A percentile compares a stretch with the other conserved stretches of the same genome.
phyloP scores from a whole-genome alignment of 2,888 invertebrate species.

The Nudaria mundana region DNA sequence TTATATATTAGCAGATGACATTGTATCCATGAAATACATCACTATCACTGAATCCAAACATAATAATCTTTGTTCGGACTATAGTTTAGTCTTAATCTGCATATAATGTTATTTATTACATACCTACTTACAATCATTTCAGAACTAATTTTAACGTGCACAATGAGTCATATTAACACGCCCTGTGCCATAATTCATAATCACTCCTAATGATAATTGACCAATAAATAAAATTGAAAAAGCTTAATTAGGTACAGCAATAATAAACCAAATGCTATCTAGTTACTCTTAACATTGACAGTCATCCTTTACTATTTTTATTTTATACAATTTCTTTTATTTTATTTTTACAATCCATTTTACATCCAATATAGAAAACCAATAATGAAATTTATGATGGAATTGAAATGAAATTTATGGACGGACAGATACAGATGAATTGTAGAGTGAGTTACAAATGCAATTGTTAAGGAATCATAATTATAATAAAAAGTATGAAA shows the following conservation, averaged over 20 bases:
- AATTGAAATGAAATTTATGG: conserved; percentile 55
- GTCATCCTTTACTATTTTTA: conserved; percentile 62
- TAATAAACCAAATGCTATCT: conserved; percentile 55
- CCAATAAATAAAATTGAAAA: conserved; percentile 53
- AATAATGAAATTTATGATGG: conserved; percentile 31
- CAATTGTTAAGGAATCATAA: no score
- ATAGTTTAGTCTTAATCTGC: no score
- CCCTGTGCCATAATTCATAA: conserved; percentile 34
- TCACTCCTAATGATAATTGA: conserved; percentile 57
- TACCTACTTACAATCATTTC: no score
- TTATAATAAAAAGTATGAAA: no score
- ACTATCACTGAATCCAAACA: no score
- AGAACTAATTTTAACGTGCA: no score
- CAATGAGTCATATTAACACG: no score
- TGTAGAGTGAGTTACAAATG: conserved; percentile 20
- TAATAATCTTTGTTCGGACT: no score
- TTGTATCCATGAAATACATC: no score
- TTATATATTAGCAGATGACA: no score
- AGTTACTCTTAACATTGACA: conserved; percentile 56
- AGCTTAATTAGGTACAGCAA: conserved; percentile 66
- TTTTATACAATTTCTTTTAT: conserved; percentile 62
- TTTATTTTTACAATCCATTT: conserved; percentile 58
- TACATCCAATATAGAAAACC: conserved; percentile 43
- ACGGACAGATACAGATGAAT: conserved; percentile 76
- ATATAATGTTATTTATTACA: no score